Evolutionary conservation across 1,140 invertebrate genomes (phyloP), one percentile per base, ranked within the genome.

Genomic region (Drosophila chauvacae): DNA sequence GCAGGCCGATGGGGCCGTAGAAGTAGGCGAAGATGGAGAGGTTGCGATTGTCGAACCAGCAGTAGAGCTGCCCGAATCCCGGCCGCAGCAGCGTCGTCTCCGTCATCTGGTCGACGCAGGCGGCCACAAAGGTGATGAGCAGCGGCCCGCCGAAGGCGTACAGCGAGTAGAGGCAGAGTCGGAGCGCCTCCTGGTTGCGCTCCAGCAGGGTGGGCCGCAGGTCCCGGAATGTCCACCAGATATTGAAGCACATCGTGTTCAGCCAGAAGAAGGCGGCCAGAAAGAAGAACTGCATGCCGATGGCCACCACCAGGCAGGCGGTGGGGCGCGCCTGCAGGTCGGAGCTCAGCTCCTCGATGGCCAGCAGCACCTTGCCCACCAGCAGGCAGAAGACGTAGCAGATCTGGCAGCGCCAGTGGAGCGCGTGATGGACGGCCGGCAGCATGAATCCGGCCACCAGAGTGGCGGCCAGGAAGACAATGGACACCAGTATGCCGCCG

Each of bases 181-280:
- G 94, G 63, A 96, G 94, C 37, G 95, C 93, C 93, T 97, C 96
- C 94, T 97, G 96, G 80, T 95, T 95, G 91, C 96, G 96, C 93
- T 97, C 96, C 92, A 97, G 93, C 84, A 95, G 96, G 77, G 96
- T 96, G 45, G 96, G 96, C 63, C 96, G 94, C 84, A 97, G 94
- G 93, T 97, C 96, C 62, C 96, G 96, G 94, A 97, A 97, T 14
- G 97, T 98, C 95, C 97, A 97, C 96, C 97, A 98, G 91, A 98
- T 97, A 93, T 98, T 98, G 93, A 98, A 97, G 92, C 97, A 97
- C 96, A 98, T 98, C 42, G 97, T 97, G 93, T 97, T 97, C 63
- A 99, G 96, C 98, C 98, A 99, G 92, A 98, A 98, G 94, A 99
- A 99, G 66, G 98, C 97, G 30, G 97, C 95, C 86, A 99, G 94